Evolutionary conservation across 2,888 invertebrate genomes (phyloP), one percentile per base, ranked within the genome.

Genomic region (Melinaea menophilus): DNA sequence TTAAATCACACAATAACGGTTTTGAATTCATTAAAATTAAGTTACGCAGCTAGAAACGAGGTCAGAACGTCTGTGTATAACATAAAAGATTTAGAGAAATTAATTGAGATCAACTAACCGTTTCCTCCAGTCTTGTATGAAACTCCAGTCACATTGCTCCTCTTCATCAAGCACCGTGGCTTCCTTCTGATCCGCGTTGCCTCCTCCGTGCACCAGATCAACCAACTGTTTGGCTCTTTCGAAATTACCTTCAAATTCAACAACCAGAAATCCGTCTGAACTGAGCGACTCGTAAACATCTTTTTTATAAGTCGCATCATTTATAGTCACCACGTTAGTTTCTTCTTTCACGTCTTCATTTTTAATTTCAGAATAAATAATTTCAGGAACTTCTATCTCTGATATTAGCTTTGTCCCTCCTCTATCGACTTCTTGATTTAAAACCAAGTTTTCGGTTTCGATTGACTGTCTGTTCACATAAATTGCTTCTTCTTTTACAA

Each of bases 91-190:
- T 61, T 67, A 56, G 34, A 59, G 22, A 57, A 63, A 59, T 41
- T 66, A 58, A 66, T 60, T 59, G 63, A 70, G 65, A 74, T 61
- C 59, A 41, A 80, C 86, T 79, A 85, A 94, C 94, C 94, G 92
- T 84, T 93, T 92, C 76, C 94, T 91, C 94, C 94, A 94, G 77
- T 93, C 93, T 81, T 94, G 94, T 58, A 94, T 94, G 79, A 94
- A 94, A 77, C 94, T 94, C 94, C 94, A 94, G 79, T 94, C 94
- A 68, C 93, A 93, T 69, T 92, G 92, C 73, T 86, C 88, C 45
- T 89, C 88, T 61, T 90, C 89, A 56, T 91, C 91, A 33, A 90
- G 77, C 56, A 90, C 80, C 2, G 81, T 89, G 0, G 90, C 89
- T 65, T 91, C 91, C 67, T 90, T 89, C 60, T 86, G 89, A 59